Conservation (phyloP, 2,113 vertebrate species). For the Promerops cafer region DNA sequence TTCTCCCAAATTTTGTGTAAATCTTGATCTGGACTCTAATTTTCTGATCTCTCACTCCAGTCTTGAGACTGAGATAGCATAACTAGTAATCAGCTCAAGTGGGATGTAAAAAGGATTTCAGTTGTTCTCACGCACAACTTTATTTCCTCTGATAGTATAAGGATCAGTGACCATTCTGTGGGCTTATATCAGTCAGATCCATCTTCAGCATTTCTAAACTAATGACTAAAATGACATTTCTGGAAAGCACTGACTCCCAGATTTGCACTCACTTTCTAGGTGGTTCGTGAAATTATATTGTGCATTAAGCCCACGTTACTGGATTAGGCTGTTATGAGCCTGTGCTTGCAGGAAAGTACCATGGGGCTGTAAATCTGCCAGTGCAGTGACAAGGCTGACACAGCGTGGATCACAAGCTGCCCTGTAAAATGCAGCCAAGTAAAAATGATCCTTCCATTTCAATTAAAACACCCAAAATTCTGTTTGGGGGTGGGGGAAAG, state of each 20-base stretch:
- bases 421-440: constrained; percentile 4
- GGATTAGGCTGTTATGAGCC: not conserved
- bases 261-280: constrained; percentile 2
- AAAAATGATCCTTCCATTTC: constrained; percentile 4
- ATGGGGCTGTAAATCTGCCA: not conserved
- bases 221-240: not conserved
- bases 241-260: not conserved
- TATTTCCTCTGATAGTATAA: not conserved
- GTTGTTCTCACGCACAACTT: not conserved
- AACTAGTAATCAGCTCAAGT: not conserved
- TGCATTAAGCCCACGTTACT: not conserved
- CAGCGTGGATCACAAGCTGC: not conserved
- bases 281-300: not conserved
- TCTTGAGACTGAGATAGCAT: not conserved
- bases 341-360: not conserved
- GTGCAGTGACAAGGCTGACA: not conserved
- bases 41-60: not conserved
- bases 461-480: not conserved
- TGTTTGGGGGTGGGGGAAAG: not conserved
- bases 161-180: not conserved
- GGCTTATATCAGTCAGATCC: not conserved
- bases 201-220: not conserved
- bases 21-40: not conserved
- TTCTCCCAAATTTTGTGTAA: not conserved
- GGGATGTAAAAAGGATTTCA: not conserved